Base-by-base conservation (phyloP, 2,888 invertebrate genomes). In the Pristionchus exspectatus region DNA sequence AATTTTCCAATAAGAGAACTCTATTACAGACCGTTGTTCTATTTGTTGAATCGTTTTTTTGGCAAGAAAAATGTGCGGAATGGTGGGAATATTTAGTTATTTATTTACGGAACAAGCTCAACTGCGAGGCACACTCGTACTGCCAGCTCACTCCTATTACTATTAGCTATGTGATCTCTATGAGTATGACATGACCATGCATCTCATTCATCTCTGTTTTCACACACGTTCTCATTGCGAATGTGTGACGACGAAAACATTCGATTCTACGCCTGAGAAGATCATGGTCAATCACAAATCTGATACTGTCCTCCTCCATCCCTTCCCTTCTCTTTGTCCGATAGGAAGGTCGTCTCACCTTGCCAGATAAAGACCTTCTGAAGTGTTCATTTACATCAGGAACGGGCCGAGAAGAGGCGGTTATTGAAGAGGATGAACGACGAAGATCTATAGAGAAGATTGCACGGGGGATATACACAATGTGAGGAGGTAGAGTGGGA, bases 341-440 rank as follows among this genome's bases (percentile, higher is more conserved):
- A 72, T 72, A 72, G 30, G 72, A 72, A 72, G 72, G 66, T 30
- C 38, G 4, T 54, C 54, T 27, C 16, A 86, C 86, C 86, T 86
- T 86, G 24, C 86, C 86, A 44, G 86, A 86, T 24, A 86, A 33
- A 16, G 86, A 86, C 38, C 86, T 33, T 66, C 66, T 18, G 44
- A 86, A 86, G 86, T 86, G 86, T 38, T 86, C 86, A 30, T 38
- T 66, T 16, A 86, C 86, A 44, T 86, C 86, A 16, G 84, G 56
- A 63, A 50, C 44, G 7, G 38, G 63, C 38, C 66, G 38, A 33
- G 33, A 38, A n/a, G 86, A 86, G 9, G 77, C 77, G 7, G 86
- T 86, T 14, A 86, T 56, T 24, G 86, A 86, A 16, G 86, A 86
- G n/a, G 66, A 14, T 1, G 86, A 86, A 16, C 86, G 86, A 66